phyloP scores from a whole-genome alignment of 2,888 invertebrate species.

The Atherix ibis region DNA sequence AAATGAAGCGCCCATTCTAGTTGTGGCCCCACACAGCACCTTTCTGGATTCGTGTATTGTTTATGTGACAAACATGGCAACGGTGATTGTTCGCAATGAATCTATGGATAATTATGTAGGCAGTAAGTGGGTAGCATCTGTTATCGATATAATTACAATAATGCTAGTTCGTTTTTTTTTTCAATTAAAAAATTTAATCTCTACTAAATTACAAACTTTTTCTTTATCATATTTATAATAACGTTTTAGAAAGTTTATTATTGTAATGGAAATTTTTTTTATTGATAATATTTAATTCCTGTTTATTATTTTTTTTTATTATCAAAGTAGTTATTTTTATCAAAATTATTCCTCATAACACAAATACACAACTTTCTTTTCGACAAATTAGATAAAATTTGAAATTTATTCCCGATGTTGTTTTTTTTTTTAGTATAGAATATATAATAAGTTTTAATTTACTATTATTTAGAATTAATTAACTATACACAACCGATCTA shows the following conservation, averaged over 20 bases:
- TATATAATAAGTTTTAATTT: not conserved
- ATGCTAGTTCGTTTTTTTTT: too few species aligned
- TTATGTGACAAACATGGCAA: slow-evolving; percentile 66
- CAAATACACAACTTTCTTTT: slow-evolving; percentile 8
- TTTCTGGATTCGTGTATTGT: slow-evolving; percentile 78
- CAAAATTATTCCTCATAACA: too few species aligned
- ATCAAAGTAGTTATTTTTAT: too few species aligned
- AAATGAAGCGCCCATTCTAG: slow-evolving; percentile 69
- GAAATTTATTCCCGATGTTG: not conserved
- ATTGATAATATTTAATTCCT: too few species aligned
- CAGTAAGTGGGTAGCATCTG: slow-evolving; percentile 57
- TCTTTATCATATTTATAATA: too few species aligned
- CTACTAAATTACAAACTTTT: too few species aligned
- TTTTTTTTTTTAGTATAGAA: not conserved
- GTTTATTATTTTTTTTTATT: too few species aligned
- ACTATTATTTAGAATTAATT: slow-evolving; percentile 53
- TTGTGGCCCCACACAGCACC: slow-evolving; percentile 77
- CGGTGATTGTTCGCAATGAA: slow-evolving; percentile 68
- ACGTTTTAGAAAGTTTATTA: too few species aligned
- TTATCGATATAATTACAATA: too few species aligned
- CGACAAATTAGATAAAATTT: not conserved
- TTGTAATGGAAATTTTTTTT: too few species aligned
- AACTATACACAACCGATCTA: slow-evolving; percentile 91
- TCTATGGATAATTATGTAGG: slow-evolving; percentile 72
- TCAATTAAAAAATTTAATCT: too few species aligned